These are phyloP conservation scores for Brachionus rotundiformis DNA, from an alignment of 1,140 invertebrate genomes.

Conservation along the genomic window DNA sequence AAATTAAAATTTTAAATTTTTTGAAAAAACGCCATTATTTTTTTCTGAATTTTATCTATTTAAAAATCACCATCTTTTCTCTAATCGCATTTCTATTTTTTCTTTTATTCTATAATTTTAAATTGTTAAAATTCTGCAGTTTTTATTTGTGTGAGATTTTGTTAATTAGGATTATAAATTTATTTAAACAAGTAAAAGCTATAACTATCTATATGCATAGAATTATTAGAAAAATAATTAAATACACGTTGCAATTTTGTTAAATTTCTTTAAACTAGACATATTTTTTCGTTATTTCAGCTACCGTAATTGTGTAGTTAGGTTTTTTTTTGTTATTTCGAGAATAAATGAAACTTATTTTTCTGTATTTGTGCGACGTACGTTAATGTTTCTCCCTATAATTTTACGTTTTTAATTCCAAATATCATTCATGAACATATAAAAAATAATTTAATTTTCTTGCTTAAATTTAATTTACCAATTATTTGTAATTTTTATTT, in stretches of 20 bases:
- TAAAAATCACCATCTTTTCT: slow-evolving; percentile 31
- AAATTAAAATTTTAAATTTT: slow-evolving; percentile 14
- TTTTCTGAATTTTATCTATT: slow-evolving; percentile 36
- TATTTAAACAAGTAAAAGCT: not conserved
- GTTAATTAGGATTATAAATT: not conserved
- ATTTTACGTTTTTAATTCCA: not conserved
- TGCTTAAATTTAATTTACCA: slow-evolving; percentile 40
- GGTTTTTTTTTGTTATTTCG: not conserved
- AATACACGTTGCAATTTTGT: slow-evolving; percentile 43
- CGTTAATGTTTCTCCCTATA: not conserved
- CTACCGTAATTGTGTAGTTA: not conserved
- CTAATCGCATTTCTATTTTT: not conserved
- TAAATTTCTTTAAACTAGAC: not conserved
- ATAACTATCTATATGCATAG: not conserved
- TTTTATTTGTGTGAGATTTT: too few relatives aligned
- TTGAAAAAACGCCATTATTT: slow-evolving; percentile 30
- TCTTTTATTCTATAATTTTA: not conserved
- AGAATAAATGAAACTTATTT: not conserved
- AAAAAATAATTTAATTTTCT: not conserved
- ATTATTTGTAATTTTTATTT: slow-evolving; percentile 45
- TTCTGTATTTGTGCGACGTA: slow-evolving; percentile 30
- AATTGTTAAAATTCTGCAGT: not conserved
- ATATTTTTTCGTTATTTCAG: not conserved
- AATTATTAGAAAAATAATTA: not conserved
- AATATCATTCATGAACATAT: slow-evolving; percentile 42